Conservation (phyloP, 2,113 vertebrate species). For the Nannobrachium achirus region DNA sequence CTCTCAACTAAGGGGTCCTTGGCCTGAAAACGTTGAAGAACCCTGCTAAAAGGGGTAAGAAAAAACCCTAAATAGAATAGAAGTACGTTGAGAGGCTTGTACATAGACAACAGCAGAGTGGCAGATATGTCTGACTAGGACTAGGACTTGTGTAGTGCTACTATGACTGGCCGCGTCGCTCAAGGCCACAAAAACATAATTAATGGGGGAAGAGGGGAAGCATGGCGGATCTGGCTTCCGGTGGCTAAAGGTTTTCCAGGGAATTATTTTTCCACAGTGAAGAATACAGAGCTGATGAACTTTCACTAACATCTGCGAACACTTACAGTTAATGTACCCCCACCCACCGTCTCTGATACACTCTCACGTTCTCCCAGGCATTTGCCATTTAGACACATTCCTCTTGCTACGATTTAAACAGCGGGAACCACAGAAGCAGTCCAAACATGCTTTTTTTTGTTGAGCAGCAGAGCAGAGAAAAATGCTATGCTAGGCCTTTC, state of each 20-base stretch:
- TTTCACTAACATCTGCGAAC: conserved; percentile 81
- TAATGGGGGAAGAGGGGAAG: conserved; percentile 64
- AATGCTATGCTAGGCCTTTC: conserved; percentile 69
- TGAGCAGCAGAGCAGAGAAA: conserved; percentile 52
- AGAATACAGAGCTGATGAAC: conserved; percentile 69
- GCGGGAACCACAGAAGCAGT: conserved; percentile 74
- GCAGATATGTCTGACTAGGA: conserved; percentile 39
- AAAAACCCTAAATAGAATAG: conserved; percentile 9
- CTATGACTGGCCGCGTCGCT: conserved; percentile 50
- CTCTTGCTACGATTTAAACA: conserved; percentile 71
- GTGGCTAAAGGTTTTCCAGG: conserved; percentile 66
- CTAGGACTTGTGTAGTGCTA: conserved; percentile 36
- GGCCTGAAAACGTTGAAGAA: too few species aligned
- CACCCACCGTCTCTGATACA: conserved; percentile 64
- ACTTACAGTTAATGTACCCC: conserved; percentile 76
- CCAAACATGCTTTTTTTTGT: conserved; percentile 77
- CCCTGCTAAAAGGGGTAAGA: background rate
- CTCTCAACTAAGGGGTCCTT: too few species aligned
- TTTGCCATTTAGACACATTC: conserved; percentile 82
- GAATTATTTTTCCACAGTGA: conserved; percentile 67
- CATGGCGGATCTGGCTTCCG: conserved; percentile 53
- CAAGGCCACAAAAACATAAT: conserved; percentile 65
- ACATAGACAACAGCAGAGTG: conserved; percentile 15
- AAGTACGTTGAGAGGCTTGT: conserved; percentile 12
- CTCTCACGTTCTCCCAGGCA: conserved; percentile 69